phyloP scores from a whole-genome alignment of 1,140 invertebrate species.

The Heliothis subflexa region DNA sequence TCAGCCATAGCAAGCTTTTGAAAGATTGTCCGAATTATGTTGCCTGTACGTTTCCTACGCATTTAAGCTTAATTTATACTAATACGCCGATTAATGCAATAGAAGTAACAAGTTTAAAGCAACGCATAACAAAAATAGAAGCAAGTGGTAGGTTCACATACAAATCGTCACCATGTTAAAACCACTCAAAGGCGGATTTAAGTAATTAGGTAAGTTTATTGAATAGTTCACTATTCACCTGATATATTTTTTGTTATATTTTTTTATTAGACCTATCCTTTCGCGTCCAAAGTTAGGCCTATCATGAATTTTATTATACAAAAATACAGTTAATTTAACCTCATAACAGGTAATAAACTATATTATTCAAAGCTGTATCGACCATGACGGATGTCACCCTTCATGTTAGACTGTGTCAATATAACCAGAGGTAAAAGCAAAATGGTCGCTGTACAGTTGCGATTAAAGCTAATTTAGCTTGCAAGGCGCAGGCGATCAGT shows the following conservation, averaged over 20 bases:
- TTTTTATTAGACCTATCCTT: constrained; percentile 21
- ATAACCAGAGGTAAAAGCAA: constrained; percentile 17
- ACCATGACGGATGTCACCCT: constrained; percentile 1
- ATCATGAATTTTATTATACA: constrained; percentile 27
- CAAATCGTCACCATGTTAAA: background rate
- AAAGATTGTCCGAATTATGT: background rate
- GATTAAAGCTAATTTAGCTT: constrained; percentile 33
- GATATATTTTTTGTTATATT: background rate
- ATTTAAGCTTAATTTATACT: background rate
- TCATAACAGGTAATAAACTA: constrained; percentile 3
- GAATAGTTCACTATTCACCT: background rate
- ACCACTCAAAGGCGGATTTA: background rate
- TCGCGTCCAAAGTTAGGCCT: constrained; percentile 23
- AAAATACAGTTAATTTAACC: constrained; percentile 28
- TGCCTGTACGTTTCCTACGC: background rate
- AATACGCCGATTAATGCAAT: background rate
- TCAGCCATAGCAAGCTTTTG: background rate
- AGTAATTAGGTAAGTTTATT: background rate
- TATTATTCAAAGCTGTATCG: constrained; percentile 30
- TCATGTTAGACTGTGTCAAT: constrained; percentile 13
- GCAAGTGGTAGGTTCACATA: background rate
- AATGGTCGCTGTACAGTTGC: constrained; percentile 18
- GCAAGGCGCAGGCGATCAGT: constrained; percentile 22
- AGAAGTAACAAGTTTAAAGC: background rate
- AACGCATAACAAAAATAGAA: constrained; percentile 1